Percentiles rank a stretch among this genome's conserved stretches.
Conservation (phyloP, 2,888 invertebrate species). For the Siphonodentalium dalli region DNA sequence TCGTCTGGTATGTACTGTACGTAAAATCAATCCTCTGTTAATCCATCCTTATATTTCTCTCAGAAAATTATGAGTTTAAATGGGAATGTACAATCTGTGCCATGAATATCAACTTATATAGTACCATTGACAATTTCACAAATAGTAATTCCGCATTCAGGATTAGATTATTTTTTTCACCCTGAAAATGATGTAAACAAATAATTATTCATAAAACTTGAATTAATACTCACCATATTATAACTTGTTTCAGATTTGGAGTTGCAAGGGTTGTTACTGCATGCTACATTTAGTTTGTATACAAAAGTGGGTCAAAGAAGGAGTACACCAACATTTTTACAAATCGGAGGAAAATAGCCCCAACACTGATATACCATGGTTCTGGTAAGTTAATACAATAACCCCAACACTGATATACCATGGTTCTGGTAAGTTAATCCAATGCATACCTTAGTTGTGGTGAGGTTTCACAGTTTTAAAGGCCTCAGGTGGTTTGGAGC, state of each 20-base stretch:
- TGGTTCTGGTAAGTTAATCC: slow-evolving; percentile 60
- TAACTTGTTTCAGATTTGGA: slow-evolving; percentile 76
- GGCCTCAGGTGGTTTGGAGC: too few species aligned
- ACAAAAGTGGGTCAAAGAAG: slow-evolving; percentile 91
- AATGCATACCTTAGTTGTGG: background rate
- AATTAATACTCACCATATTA: background rate
- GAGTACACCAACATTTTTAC: slow-evolving; percentile 65
- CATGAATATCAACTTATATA: too few species aligned
- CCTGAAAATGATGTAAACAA: too few species aligned
- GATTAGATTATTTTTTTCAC: too few species aligned
- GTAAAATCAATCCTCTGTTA: too few species aligned
- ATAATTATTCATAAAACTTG: background rate
- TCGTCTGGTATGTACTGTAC: too few species aligned
- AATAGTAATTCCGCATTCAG: too few species aligned
- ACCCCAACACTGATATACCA: slow-evolving; percentile 46
- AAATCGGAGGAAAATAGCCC: slow-evolving; percentile 45
- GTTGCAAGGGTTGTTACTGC: slow-evolving; percentile 81
- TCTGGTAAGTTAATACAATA: slow-evolving; percentile 49
- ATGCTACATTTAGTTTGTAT: slow-evolving; percentile 88
- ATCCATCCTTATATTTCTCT: too few species aligned
- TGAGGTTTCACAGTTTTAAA: too few species aligned
- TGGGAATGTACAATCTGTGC: too few species aligned
- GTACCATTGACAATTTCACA: too few species aligned
- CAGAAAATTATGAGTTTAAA: too few species aligned
- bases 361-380: slow-evolving; percentile 46